Percentiles rank a stretch among this genome's conserved stretches.
phyloP scores from a whole-genome alignment of 2,888 invertebrate genomes.

The Invenusta paracnida region DNA sequence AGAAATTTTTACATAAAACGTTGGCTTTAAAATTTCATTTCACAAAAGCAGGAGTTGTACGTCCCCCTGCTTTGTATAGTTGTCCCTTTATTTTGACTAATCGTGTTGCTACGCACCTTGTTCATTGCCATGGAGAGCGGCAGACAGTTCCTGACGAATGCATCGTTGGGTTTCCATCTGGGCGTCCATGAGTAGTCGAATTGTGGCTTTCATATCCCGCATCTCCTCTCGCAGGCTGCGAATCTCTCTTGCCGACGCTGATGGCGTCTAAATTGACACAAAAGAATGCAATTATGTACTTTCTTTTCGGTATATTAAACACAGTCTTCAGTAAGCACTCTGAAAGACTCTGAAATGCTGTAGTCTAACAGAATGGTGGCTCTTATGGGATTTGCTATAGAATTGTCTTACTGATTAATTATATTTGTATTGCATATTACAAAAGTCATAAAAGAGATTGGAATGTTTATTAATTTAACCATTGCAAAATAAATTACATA shows the following conservation, averaged over 20 bases:
- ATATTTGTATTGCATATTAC: too few species aligned
- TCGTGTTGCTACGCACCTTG: slow-evolving; percentile 47
- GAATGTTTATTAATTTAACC: too few species aligned
- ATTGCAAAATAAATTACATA: too few species aligned
- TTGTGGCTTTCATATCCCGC: slow-evolving; percentile 56
- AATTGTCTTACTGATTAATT: too few species aligned
- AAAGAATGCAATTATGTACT: background rate
- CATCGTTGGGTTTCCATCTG: slow-evolving; percentile 58
- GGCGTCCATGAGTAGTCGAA: slow-evolving; percentile 56
- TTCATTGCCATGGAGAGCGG: slow-evolving; percentile 49
- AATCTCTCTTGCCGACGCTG: slow-evolving; percentile 53
- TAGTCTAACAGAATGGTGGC: too few species aligned
- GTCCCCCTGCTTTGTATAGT: too few species aligned
- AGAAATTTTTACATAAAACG: too few species aligned
- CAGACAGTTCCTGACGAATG: slow-evolving; percentile 59
- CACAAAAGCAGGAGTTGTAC: too few species aligned
- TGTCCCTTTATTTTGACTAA: background rate
- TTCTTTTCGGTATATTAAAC: background rate
- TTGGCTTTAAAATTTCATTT: too few species aligned
- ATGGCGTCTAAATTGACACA: slow-evolving; percentile 50
- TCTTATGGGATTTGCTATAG: too few species aligned
- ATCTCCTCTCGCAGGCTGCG: slow-evolving; percentile 53
- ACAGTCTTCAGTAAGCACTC: background rate
- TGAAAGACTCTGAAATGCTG: background rate
- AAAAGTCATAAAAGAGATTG: too few species aligned